Evolutionary conservation across 2,888 invertebrate genomes (phyloP), one percentile per base, ranked within the genome.

Genomic region (Ophioninae sp.): DNA sequence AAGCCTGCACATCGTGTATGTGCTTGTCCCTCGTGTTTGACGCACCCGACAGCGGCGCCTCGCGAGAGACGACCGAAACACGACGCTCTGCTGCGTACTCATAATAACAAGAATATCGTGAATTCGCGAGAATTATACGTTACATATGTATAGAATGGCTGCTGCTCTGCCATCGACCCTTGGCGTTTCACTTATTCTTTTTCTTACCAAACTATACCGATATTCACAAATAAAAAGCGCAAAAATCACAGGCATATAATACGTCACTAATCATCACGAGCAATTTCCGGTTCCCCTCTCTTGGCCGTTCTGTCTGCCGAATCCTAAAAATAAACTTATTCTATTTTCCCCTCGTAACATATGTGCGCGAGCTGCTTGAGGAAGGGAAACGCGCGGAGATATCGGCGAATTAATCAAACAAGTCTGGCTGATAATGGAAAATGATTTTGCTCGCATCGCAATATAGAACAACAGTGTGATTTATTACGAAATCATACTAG

Each of bases 151-250:
- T 61, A 68, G 61, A 83, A 75, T 79, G 61, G 84, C 75, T 79
- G 84, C 79, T 44, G 79, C 64, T 79, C 81, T 72, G 83, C 84
- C 84, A 84, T 84, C 84, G 84, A 84, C 83, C 83, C 78, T 83
- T 74, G 64, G 44, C 63, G 61, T 63, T 44, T 23, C 56, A 67
- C 67, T 41, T n/a, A n/a, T n/a, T n/a, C n/a, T 59, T 58, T 41
- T n/a, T 13, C 68, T 59, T 59, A 67, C 56, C 23, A 23, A 69
- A 44, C 68, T 69, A 69, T 59, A 67, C 67, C 30, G 39, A 58
- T 75, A 65, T 65, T 22, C 3, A 58, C 59, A 6, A 13, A 30
- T 23, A 56, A 56, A 56, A 65, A 65, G 63, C 63, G 63, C 59
- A 63, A 82, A 82, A 78, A 22, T 72, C 61, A 44, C 59, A 59